Base-by-base conservation (phyloP, 2,888 invertebrate genomes). In the Netelia inedita region DNA sequence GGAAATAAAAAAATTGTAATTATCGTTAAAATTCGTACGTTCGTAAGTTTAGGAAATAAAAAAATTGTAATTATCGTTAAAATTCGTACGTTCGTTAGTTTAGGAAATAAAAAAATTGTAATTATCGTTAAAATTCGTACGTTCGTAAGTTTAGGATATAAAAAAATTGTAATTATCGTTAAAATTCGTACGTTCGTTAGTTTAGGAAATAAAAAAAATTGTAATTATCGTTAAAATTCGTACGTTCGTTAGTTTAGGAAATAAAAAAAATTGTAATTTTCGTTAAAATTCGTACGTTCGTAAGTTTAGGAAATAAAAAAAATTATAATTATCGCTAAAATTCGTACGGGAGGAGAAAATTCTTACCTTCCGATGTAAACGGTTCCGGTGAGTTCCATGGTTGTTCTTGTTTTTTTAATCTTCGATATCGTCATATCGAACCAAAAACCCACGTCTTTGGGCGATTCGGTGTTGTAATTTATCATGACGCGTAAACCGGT, bases 401-500 rank as follows among this genome's bases (percentile, higher is more conserved):
- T 89, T 86, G 90, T 94, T 85, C 94, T 92, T 2, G 91, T 89
- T 85, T 94, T 95, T 61, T 94, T 94, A 63, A 95, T 93, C 88
- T 95, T 93, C 23, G 92, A 89, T n/a, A 96, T 93, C 89, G 94
- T 94, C 79, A 95, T 95, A 87, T 96, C 96, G 91, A 95, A 95
- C 97, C 98, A 98, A 90, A 95, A 95, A 6, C 98, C 98, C 89
- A 95, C 94, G 87, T 95, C 95, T 23, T 94, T 93, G 0, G 96
- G 96, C 11, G 96, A 94, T 80, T 97, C 97, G 10, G 95, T 94
- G 91, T 97, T 97, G 90, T 97, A 95, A 93, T 97, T 98, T 0
- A 96, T 94, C 95, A 98, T 95, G 9, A 97, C 95, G 74, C 91
- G 95, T 87, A 96, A 95, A 0, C 96, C 96, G 5, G 94, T 92